Base-by-base conservation (phyloP, 2,797 vertebrate species). In the Vireo griseus region DNA sequence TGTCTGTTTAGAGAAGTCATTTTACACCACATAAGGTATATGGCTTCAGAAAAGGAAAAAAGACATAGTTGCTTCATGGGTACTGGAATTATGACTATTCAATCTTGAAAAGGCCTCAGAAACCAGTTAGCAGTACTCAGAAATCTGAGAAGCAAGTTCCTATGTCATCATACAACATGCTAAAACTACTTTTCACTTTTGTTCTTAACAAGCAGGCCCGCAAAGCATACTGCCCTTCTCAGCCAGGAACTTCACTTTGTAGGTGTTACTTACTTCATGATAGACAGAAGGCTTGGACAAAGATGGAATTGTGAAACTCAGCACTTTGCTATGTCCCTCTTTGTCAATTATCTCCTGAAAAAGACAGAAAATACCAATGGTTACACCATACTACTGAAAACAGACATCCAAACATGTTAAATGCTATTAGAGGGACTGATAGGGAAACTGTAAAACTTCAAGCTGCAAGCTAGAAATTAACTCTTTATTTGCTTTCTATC, bases 251-350 rank as follows among this genome's bases (percentile, higher is more conserved):
- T 61, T 20, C 9, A 62, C 20, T 44, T 42, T 72, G 75, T 50
- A 92, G 71, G 86, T 25, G 14, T 19, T 55, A 97, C 98, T 98
- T 97, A 99, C 99, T 98, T 99, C 99, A 83, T 99, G 99, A 94
- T 99, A 99, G 39, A 99, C 97, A 9, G 99, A 99, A 24, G 99
- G 99, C 94, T 99, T 99, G 75, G 99, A 99, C 95, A 99, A 98
- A 86, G 99, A 99, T 1, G 99, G 99, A 97, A 99, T 98, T 3
- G 99, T 99, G 96, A 99, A 99, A 94, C 99, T 98, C 94, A 99
- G 96, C 47, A 99, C 97, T 98, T 99, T 99, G 97, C 98, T 99
- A 91, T 99, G 99, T 50, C 99, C 99, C 90, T 99, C 98, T 97
- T 99, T 99, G 97, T 99, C 99, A 94, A 99, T 98, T 97, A 99